A percentile compares a stretch with the other conserved stretches of the same genome.
Conservation (phyloP, 2,797 vertebrate genomes). For the Ptychobarbus kaznakovi region DNA sequence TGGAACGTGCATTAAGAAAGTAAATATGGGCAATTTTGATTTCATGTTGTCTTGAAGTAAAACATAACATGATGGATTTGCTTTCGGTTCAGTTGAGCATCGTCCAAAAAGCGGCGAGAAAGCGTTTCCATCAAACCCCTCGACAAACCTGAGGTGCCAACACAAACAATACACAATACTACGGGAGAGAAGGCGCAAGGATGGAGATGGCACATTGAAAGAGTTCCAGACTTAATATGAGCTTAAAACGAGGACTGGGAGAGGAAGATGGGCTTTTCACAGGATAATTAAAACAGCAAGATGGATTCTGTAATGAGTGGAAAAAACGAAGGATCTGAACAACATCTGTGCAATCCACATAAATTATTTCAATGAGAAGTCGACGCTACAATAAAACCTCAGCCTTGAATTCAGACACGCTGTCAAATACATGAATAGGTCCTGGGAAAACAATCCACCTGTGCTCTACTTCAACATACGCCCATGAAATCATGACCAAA, state of each 20-base stretch:
- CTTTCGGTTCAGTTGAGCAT: conserved; percentile 37
- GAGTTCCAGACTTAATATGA: conserved; percentile 73
- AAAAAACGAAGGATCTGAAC: conserved; percentile 80
- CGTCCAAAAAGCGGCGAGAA: conserved; percentile 38
- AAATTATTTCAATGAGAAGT: conserved; percentile 83
- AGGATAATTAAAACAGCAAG: conserved; percentile 84
- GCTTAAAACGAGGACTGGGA: conserved; percentile 76
- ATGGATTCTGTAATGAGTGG: conserved; percentile 84
- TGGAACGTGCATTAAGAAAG: not conserved
- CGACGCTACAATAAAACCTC: conserved; percentile 77
- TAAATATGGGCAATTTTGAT: conserved; percentile 28
- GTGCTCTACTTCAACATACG: conserved; percentile 63
- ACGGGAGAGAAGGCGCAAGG: conserved; percentile 49
- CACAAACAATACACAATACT: conserved; percentile 56
- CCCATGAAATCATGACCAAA: not conserved
- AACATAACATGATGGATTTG: conserved; percentile 40
- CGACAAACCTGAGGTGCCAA: conserved; percentile 56
- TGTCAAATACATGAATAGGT: conserved; percentile 70
- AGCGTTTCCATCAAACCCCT: conserved; percentile 50
- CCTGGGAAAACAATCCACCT: conserved; percentile 73
- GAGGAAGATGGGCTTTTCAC: conserved; percentile 80
- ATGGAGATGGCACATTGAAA: conserved; percentile 69
- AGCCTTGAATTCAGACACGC: conserved; percentile 75
- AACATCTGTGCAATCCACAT: conserved; percentile 84
- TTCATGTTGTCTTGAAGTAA: conserved; percentile 19